Percentiles rank a stretch among this genome's conserved stretches.
These are phyloP conservation scores for Salticus scenicus DNA, from an alignment of 2,888 invertebrate species.

Conservation along the genomic window DNA sequence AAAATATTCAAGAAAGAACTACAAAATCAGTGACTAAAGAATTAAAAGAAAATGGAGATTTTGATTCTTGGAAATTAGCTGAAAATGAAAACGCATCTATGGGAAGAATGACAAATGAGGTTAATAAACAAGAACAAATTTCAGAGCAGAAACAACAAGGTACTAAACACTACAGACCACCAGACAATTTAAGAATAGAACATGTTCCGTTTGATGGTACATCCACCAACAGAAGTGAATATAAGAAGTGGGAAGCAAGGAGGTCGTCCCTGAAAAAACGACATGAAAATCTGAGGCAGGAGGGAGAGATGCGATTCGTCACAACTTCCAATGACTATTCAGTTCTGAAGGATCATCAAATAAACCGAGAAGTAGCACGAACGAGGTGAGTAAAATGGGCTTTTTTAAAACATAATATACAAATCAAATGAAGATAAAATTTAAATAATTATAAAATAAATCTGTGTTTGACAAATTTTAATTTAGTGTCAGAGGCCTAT, in stretches of 20 bases:
- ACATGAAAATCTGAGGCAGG: conserved; percentile 63
- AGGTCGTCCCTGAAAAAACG: conserved; percentile 53
- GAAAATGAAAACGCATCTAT: neutral
- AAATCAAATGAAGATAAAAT: no score
- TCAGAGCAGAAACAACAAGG: neutral
- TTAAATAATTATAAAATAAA: no score
- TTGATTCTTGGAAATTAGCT: conserved; percentile 19
- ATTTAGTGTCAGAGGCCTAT: no score
- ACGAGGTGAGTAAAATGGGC: conserved; percentile 46
- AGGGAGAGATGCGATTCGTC: conserved; percentile 70
- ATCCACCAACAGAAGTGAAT: conserved; percentile 44
- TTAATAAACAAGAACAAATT: neutral
- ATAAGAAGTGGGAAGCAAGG: conserved; percentile 40
- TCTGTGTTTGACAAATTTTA: no score
- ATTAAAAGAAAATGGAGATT: neutral
- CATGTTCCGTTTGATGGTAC: conserved; percentile 49
- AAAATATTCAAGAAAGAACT: neutral
- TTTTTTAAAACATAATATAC: no score
- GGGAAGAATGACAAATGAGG: no score
- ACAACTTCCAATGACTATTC: conserved; percentile 64
- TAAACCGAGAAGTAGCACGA: conserved; percentile 18
- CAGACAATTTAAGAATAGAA: conserved; percentile 51
- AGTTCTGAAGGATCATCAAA: neutral
- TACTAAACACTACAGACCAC: conserved; percentile 36
- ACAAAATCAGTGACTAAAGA: neutral